Conservation (phyloP, 2,888 invertebrate species). For the Tinea trinotella region DNA sequence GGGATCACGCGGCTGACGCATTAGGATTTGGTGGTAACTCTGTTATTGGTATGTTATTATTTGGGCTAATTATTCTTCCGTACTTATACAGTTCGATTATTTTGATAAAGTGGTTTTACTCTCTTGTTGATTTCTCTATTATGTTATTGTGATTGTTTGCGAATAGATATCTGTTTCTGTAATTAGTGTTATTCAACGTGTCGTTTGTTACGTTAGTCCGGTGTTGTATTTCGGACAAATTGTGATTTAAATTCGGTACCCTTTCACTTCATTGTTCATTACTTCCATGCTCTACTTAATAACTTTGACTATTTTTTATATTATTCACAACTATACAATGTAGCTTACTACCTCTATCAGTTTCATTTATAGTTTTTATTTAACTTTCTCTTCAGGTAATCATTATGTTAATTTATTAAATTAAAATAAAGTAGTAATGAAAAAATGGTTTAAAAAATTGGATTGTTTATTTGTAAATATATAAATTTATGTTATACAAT, state of each 20-base stretch:
- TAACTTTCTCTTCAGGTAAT: constrained; percentile 1
- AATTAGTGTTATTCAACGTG: constrained; percentile 32
- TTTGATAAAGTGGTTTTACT: background rate
- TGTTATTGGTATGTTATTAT: constrained; percentile 40
- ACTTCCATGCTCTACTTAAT: constrained; percentile 69
- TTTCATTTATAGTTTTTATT: background rate
- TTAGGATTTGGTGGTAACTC: constrained; percentile 36
- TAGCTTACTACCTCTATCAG: background rate
- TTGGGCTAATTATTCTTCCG: constrained; percentile 15
- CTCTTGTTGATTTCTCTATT: background rate
- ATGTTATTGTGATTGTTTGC: background rate
- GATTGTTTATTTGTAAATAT: no score
- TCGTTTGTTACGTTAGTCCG: constrained; percentile 21
- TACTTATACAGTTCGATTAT: constrained; percentile 10
- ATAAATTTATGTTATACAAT: no score
- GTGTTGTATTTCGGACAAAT: background rate
- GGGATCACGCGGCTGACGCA: constrained; percentile 50
- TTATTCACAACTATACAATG: background rate
- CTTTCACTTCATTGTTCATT: constrained; percentile 64
- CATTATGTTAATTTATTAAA: no score
- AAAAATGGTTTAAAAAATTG: no score
- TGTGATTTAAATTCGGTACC: constrained; percentile 37
- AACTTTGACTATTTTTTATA: constrained; percentile 27
- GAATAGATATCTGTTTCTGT: constrained; percentile 29
- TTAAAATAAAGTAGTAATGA: no score